Evolutionary conservation across 1,140 invertebrate genomes (phyloP), one percentile per base, ranked within the genome.

Genomic region (Stegodyphus mimosarum): DNA sequence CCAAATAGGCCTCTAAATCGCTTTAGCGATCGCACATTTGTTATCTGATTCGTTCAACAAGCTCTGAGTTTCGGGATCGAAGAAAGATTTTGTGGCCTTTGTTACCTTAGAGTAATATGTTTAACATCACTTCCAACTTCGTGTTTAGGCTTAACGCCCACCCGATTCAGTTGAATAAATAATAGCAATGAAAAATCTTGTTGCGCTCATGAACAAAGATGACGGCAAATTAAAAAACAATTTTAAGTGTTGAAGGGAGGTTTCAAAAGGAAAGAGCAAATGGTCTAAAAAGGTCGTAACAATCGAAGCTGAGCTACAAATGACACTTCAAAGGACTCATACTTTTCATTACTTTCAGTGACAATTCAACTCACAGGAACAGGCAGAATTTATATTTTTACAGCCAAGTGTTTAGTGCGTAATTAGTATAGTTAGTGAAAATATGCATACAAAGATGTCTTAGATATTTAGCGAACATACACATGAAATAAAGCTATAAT

Each of bases 1-100:
- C 80, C 33, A 73, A 83, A 83, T 50, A 74, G 71, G 71, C 71
- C 67, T 83, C 71, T 66, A 83, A 84, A 84, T 84, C 81, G 50
- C 63, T 63, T 11, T 18, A 67, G 52, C 72, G 72, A 84, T 84
- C 81, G 33, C 73, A 6, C 17, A 63, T 2, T 72, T 50, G 63
- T 76, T 84, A 84, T 84, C 81, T 55, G 81, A 84, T 84, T 84
- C 64, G 70, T 84, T 83, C 73, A 72, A 15, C 9, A 60, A 60
- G 33, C 1, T 33, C 33, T 3, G 18, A 60, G 79, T 81, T 72
- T 63, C 33, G 64, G 71, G 33, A 74, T 80, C 70, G 71, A 83
- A 83, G 78, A 49, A 6, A 52, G 67, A 9, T 69, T 80, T 52
- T 60, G 67, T 80, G 78, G 67, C 78, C 78, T 80, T 80, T 80